Conservation (phyloP, 2,888 invertebrate species). For the Heteromyza rotundicornis region DNA sequence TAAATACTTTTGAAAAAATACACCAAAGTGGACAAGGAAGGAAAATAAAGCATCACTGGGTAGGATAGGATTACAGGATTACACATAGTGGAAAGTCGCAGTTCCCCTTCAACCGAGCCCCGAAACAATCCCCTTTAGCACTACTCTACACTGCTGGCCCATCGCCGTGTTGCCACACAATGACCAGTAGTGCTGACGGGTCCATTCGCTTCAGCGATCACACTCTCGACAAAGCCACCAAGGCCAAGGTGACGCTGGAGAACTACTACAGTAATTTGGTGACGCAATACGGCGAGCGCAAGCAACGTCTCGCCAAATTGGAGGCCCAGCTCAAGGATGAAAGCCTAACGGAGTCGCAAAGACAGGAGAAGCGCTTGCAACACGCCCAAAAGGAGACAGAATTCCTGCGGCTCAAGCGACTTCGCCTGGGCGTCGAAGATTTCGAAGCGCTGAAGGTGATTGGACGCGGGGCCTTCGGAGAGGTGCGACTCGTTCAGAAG, state of each 20-base stretch:
- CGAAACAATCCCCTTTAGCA: too few species aligned
- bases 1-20: too few species aligned
- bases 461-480: conserved; percentile 91
- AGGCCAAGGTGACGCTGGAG: conserved; percentile 98
- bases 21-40: too few species aligned
- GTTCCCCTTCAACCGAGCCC: too few species aligned
- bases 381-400: conserved; percentile 99
- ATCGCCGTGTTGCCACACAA: too few species aligned
- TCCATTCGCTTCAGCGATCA: conserved; percentile 92
- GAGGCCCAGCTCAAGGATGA: conserved; percentile 98
- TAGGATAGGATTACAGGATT: too few species aligned
- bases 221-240: conserved; percentile 97
- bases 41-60: too few species aligned
- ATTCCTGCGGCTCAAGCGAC: conserved; percentile 93
- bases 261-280: conserved; percentile 99
- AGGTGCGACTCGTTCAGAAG: conserved; percentile 97
- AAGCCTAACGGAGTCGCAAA: conserved; percentile 91
- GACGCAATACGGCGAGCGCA: conserved; percentile 95
- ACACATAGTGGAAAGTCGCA: too few species aligned
- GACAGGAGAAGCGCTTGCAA: conserved; percentile 82
- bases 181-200: conserved; percentile 53
- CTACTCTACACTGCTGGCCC: too few species aligned
- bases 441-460: conserved; percentile 97
- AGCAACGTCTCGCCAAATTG: conserved; percentile 90
- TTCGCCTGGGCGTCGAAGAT: conserved; percentile 95